Evolutionary conservation across 2,888 invertebrate species (phyloP).

Genomic region (Polietes domitor): DNA sequence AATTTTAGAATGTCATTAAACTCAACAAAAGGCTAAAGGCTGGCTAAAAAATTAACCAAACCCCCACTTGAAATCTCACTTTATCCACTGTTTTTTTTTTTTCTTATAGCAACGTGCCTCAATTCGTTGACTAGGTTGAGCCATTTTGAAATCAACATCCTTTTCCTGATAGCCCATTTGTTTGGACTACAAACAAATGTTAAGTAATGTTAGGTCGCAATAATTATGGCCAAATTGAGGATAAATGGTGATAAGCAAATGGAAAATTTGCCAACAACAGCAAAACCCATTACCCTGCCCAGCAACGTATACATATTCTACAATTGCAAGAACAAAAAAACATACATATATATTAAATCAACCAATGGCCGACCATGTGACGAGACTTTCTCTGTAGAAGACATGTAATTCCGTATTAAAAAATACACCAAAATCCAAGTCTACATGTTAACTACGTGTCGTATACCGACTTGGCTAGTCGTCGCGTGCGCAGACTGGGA

Average conservation of each 20-base stretch:
- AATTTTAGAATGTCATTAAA: no score
- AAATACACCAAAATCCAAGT: not conserved
- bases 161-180: no score
- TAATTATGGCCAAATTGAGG: not conserved
- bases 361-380: slow-evolving; percentile 4
- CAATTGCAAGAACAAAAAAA: not conserved
- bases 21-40: no score
- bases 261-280: no score
- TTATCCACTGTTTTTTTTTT: no score
- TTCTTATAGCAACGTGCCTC: no score
- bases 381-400: not conserved
- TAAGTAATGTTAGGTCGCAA: not conserved
- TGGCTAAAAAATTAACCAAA: no score
- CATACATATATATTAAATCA: not conserved
- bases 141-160: not conserved
- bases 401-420: not conserved
- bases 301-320: not conserved
- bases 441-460: not conserved
- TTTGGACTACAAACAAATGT: not conserved
- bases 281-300: not conserved
- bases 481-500: slow-evolving; percentile 20
- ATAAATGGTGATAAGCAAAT: no score
- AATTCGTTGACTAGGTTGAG: no score
- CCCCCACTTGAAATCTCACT: no score
- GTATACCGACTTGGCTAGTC: slow-evolving; percentile 4